These are phyloP conservation scores for Cosmorhoe ocellata DNA, from an alignment of 2,888 invertebrate genomes.

Conservation along the genomic window DNA sequence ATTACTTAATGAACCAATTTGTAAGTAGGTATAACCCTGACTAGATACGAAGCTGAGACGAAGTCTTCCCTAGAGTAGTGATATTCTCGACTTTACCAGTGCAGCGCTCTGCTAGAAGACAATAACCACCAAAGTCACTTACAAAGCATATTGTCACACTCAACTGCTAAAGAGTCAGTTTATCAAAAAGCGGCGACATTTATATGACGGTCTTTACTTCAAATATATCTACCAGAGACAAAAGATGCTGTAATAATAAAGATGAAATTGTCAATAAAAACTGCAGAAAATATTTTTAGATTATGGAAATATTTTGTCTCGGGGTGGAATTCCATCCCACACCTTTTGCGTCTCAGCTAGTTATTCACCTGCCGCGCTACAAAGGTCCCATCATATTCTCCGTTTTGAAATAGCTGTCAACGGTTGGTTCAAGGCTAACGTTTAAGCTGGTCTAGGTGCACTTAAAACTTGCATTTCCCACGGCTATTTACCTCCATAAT, in stretches of 20 bases:
- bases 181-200: not conserved
- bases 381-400: too few relatives aligned
- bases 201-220: not conserved
- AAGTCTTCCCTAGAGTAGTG: not conserved
- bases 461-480: slow-evolving; percentile 31
- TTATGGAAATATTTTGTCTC: too few relatives aligned
- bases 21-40: not conserved
- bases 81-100: not conserved
- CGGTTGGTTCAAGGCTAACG: not conserved
- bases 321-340: too few relatives aligned
- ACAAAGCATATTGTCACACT: slow-evolving; percentile 18
- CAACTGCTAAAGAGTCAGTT: slow-evolving; percentile 2
- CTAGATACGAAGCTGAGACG: not conserved
- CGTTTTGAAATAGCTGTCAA: not conserved
- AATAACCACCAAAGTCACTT: slow-evolving; percentile 22
- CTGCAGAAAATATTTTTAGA: too few relatives aligned
- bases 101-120: slow-evolving; percentile 1
- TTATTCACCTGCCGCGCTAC: too few relatives aligned
- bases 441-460: slow-evolving; percentile 26
- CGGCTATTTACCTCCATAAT: slow-evolving; percentile 30
- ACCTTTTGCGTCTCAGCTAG: too few relatives aligned
- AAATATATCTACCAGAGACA: too few relatives aligned
- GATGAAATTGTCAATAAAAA: too few relatives aligned
- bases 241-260: too few relatives aligned
- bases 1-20: too few relatives aligned